Conservation (phyloP, 2,797 vertebrate genomes). For the Catostomus latipinnis region DNA sequence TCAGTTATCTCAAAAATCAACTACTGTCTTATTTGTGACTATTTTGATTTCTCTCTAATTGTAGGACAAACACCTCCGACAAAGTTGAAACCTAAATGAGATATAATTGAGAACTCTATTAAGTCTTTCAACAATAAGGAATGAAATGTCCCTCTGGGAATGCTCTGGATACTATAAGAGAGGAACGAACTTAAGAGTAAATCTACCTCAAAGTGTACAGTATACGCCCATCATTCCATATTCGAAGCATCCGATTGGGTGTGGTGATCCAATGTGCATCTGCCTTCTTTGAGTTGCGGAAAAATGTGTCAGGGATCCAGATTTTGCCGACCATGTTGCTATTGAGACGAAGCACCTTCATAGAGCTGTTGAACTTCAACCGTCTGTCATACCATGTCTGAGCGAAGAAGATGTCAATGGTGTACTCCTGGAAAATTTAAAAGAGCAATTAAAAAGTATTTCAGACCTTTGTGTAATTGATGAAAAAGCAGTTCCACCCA, state of each 20-base stretch:
- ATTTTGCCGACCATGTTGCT: slow-evolving; percentile 99
- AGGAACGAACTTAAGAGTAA: too few relatives aligned
- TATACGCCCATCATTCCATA: slow-evolving; percentile 97
- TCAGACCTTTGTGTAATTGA: background rate
- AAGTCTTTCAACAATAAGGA: too few relatives aligned
- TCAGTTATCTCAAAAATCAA: too few relatives aligned
- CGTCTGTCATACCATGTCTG: slow-evolving; percentile 99
- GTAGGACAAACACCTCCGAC: too few relatives aligned
- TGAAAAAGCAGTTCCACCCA: background rate
- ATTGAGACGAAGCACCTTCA: slow-evolving; percentile 96
- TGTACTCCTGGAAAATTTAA: slow-evolving; percentile 89
- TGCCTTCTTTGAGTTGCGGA: slow-evolving; percentile 98
- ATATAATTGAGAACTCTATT: too few relatives aligned
- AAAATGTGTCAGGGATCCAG: slow-evolving; percentile 99
- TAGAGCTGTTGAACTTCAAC: slow-evolving; percentile 97
- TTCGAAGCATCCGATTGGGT: slow-evolving; percentile 96
- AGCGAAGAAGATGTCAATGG: slow-evolving; percentile 99
- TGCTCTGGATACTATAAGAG: too few relatives aligned
- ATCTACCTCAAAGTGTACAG: slow-evolving; percentile 92
- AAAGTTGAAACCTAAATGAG: too few relatives aligned
- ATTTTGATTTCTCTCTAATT: too few relatives aligned
- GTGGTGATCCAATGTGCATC: slow-evolving; percentile 99
- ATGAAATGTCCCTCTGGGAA: too few relatives aligned
- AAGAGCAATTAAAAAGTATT: background rate
- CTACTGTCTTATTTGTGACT: too few relatives aligned